Evolutionary conservation across 2,797 vertebrate genomes (phyloP).

Genomic region (Megalops cyprinoides): DNA sequence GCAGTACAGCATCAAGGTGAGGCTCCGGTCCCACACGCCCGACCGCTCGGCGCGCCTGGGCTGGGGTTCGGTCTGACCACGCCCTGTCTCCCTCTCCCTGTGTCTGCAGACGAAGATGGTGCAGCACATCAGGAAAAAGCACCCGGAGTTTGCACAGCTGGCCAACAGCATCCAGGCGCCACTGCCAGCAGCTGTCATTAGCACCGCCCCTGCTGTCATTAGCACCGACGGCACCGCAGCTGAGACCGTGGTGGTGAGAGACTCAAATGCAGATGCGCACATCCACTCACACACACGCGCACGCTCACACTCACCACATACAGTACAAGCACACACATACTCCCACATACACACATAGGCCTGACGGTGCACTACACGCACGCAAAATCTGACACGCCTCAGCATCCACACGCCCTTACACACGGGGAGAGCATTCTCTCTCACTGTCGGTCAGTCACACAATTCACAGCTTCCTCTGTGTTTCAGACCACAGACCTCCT

Average conservation of each 20-base stretch:
- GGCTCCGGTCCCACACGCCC: accelerated
- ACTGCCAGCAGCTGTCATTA: constrained; percentile 85
- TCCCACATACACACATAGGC: background rate
- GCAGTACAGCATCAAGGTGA: constrained; percentile 97
- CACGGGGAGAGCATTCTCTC: background rate
- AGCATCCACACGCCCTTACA: background rate
- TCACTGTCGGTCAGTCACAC: background rate
- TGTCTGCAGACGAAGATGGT: constrained; percentile 93
- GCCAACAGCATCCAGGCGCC: constrained; percentile 82
- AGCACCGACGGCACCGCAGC: constrained; percentile 80
- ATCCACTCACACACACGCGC: background rate
- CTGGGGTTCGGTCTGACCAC: background rate
- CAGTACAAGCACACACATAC: background rate
- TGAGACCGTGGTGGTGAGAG: constrained; percentile 92
- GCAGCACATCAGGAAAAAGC: constrained; percentile 98
- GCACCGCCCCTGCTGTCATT: constrained; percentile 83
- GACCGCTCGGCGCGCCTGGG: background rate
- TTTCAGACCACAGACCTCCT: constrained; percentile 93
- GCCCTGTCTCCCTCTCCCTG: background rate
- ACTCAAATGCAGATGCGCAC: background rate
- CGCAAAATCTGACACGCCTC: background rate
- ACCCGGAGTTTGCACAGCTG: constrained; percentile 88
- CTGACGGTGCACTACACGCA: background rate
- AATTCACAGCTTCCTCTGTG: background rate
- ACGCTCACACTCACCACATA: background rate